Evolutionary conservation across 2,888 invertebrate genomes (phyloP).

Genomic region (Eupithecia subumbrata): DNA sequence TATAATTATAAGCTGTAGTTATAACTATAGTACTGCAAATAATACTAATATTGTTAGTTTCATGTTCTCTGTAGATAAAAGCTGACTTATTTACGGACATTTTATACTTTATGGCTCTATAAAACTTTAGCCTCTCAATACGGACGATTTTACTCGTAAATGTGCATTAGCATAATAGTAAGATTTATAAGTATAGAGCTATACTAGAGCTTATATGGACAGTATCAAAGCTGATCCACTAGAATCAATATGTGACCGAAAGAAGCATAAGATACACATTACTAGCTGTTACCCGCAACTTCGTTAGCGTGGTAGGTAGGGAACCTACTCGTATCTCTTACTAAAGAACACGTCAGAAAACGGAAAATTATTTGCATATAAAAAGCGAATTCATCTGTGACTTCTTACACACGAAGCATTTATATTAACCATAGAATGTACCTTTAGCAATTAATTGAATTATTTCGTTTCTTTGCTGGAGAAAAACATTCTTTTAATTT

Average conservation of each 20-base stretch:
- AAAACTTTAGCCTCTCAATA: constrained; percentile 46
- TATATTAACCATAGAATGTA: too few relatives aligned
- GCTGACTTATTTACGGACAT: constrained; percentile 15
- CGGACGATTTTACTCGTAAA: constrained; percentile 41
- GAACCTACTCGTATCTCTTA: too few relatives aligned
- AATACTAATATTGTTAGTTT: neutral
- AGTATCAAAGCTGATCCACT: neutral
- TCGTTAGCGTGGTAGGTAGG: too few relatives aligned
- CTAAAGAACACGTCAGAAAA: too few relatives aligned
- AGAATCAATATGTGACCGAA: neutral
- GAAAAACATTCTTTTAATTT: too few relatives aligned
- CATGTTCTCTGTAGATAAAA: neutral
- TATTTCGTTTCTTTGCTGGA: too few relatives aligned
- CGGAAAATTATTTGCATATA: too few relatives aligned
- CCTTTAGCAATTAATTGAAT: too few relatives aligned
- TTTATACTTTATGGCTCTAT: constrained; percentile 35
- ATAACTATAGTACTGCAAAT: neutral
- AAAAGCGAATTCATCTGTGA: too few relatives aligned
- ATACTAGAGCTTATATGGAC: constrained; percentile 4
- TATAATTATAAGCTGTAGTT: too few relatives aligned
- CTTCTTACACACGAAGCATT: too few relatives aligned
- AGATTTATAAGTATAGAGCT: constrained; percentile 39
- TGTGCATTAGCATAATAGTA: constrained; percentile 49
- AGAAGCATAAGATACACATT: neutral
- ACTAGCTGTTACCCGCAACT: too few relatives aligned